Conservation (phyloP, 2,797 vertebrate genomes). For the Oreonectes daqikongensis region DNA sequence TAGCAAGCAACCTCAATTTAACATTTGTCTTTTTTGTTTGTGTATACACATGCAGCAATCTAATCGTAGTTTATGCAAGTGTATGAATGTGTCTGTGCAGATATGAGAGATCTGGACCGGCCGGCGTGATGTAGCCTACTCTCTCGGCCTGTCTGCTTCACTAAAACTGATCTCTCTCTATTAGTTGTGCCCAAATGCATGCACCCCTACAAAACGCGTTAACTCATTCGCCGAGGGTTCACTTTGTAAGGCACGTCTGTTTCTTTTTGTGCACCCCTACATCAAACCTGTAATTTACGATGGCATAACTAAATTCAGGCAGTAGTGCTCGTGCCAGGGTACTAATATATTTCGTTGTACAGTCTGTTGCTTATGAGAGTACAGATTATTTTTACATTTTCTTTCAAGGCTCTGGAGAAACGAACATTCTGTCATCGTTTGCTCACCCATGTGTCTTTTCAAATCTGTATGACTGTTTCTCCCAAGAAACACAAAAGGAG, state of each 20-base stretch:
- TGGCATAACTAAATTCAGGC: background rate
- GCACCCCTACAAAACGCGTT: constrained; percentile 6
- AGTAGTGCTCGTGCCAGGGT: background rate
- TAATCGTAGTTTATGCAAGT: background rate
- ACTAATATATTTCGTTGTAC: constrained; percentile 1
- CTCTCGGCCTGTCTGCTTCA: constrained; percentile 37
- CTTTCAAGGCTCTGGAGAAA: background rate
- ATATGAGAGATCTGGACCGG: constrained; percentile 32
- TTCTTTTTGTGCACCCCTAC: background rate
- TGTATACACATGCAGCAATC: constrained; percentile 5
- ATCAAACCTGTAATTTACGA: background rate
- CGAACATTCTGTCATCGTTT: background rate
- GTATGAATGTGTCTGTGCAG: background rate
- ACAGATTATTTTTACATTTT: background rate
- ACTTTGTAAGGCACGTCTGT: background rate
- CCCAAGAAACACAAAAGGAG: background rate
- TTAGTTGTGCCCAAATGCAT: constrained; percentile 44
- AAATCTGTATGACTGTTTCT: background rate
- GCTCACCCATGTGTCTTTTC: background rate
- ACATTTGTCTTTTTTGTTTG: background rate
- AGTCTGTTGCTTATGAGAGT: background rate
- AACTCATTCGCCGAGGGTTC: background rate
- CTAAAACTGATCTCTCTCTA: constrained; percentile 53
- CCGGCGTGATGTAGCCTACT: constrained; percentile 49
- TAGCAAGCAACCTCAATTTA: background rate